Conservation (phyloP, 2,113 vertebrate genomes). For the Ptyas mucosa region DNA sequence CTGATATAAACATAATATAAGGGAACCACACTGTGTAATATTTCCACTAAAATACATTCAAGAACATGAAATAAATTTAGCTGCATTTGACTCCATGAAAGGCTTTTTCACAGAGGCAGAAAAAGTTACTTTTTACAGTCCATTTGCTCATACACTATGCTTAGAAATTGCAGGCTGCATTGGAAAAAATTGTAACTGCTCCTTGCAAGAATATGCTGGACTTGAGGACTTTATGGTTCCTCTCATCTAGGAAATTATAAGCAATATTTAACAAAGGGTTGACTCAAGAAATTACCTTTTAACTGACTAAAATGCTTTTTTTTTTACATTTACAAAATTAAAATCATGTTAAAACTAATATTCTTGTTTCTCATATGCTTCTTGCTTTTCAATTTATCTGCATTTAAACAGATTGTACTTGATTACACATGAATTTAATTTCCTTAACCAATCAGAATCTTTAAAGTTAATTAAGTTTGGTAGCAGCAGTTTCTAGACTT, state of each 20-base stretch:
- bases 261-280: neutral
- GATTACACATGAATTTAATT: neutral
- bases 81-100: neutral
- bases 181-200: neutral
- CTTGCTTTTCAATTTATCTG: neutral
- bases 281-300: neutral
- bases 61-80: neutral
- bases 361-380: neutral
- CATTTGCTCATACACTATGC: neutral
- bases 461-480: neutral
- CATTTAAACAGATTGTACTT: neutral
- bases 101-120: neutral
- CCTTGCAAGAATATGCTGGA: neutral
- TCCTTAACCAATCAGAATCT: neutral
- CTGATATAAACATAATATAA: neutral
- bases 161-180: neutral
- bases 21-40: neutral
- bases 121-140: neutral
- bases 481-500: neutral
- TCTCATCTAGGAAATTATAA: neutral
- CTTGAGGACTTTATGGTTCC: neutral
- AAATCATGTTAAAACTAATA: neutral
- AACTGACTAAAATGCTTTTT: neutral
- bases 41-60: neutral
- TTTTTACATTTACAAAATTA: neutral